Base-by-base conservation (phyloP, 2,888 invertebrate genomes). In the Xanthorhoe spadicearia region DNA sequence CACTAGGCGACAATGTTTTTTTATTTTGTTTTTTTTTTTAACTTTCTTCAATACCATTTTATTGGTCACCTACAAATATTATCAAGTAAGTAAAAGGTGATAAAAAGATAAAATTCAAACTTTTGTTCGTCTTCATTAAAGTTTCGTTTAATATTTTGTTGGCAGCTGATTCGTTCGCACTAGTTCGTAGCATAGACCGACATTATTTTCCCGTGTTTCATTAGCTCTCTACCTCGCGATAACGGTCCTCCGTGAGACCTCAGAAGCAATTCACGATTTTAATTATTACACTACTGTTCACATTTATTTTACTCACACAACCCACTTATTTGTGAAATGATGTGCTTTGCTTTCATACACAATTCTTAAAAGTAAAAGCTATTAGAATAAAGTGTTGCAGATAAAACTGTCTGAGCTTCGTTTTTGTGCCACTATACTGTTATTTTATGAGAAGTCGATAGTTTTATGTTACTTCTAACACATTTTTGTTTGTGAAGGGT, bases 211-310 rank as follows among this genome's bases (percentile, higher is more conserved):
- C 78, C 77, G 77, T 76, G 77, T 82, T 80, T 82, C 78, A 80
- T 80, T 78, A 76, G 75, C 74, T 75, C 78, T 74, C 78, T 79
- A 80, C 73, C 69, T 69, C 67, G 66, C 74, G 76, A 78, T 83
- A 83, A 83, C 83, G 83, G 82, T 80, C 52, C 71, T 71, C 77
- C 83, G 83, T 83, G 83, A 76, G 83, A 83, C 74, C 71, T 72
- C 71, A 74, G 74, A 69, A 74, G 73, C 75, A 77, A 77, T 78
- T 77, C 76, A 73, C 71, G 74, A 75, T 78, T 83, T 79, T 78
- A 79, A 79, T 78, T 76, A 74, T 73, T 69, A 71, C 67, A 69
- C 72, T 72, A 70, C 69, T 71, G 64, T 69, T 69, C 68, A 71
- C 68, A 69, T 70, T 73, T 73, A 71, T 66, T 71, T 68, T 55